These are phyloP conservation scores for Acronicta alni DNA, from an alignment of 2,888 invertebrate species.

Conservation along the genomic window DNA sequence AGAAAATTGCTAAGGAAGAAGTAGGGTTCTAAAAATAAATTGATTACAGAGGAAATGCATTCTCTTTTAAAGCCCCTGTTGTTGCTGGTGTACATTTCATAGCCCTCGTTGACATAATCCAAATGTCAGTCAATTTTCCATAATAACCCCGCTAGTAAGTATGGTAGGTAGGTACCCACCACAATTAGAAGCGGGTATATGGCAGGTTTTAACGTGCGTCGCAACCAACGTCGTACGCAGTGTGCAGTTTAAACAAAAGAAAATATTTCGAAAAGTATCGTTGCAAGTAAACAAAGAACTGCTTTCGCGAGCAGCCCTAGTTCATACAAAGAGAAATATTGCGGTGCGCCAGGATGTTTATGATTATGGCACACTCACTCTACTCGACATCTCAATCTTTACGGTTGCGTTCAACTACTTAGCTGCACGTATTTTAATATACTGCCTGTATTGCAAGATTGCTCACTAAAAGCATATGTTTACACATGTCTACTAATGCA, in stretches of 20 bases:
- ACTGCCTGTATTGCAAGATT: constrained; percentile 50
- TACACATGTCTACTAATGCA: constrained; percentile 21
- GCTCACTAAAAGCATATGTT: constrained; percentile 38
- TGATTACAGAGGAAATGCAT: no score
- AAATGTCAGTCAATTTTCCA: background rate
- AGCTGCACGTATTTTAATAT: constrained; percentile 65
- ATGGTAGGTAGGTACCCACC: background rate
- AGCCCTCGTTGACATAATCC: background rate
- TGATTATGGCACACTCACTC: constrained; percentile 83
- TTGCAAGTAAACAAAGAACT: constrained; percentile 84
- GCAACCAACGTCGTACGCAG: constrained; percentile 71
- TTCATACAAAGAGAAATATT: constrained; percentile 86
- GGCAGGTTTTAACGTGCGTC: constrained; percentile 31
- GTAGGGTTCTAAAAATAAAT: no score
- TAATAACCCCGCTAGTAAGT: background rate
- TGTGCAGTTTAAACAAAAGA: constrained; percentile 85
- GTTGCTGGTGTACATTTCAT: no score
- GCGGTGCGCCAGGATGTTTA: constrained; percentile 83
- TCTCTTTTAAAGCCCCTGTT: no score
- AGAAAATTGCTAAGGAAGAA: no score
- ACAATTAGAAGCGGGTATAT: background rate
- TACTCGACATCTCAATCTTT: constrained; percentile 80
- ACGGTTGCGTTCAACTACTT: constrained; percentile 72
- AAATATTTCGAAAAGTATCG: constrained; percentile 86
- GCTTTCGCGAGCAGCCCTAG: constrained; percentile 77